Percentiles rank a stretch among this genome's conserved stretches.
phyloP scores from a whole-genome alignment of 2,797 vertebrate genomes.

The Bradypus variegatus region DNA sequence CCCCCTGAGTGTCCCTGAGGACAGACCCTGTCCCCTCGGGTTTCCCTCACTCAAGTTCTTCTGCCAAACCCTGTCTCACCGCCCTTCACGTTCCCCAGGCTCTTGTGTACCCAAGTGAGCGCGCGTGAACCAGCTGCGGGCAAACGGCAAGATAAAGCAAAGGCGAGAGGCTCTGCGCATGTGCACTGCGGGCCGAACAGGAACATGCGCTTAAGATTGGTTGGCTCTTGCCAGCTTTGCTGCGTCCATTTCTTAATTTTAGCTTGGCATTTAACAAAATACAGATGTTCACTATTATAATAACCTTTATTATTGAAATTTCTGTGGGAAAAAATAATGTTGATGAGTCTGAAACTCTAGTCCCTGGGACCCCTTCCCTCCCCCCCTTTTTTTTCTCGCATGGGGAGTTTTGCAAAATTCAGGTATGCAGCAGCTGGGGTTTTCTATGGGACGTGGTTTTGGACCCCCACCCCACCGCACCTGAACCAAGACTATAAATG shows the following conservation, averaged over 20 bases:
- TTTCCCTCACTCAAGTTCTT: too few relatives aligned
- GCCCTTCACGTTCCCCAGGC: background rate
- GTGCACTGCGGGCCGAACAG: fast-evolving
- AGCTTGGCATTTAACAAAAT: background rate
- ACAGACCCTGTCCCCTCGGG: too few relatives aligned
- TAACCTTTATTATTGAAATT: background rate
- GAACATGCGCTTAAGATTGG: background rate
- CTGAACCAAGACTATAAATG: background rate
- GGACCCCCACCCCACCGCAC: background rate
- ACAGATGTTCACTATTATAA: slow-evolving; percentile 1
- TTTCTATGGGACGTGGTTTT: too few relatives aligned
- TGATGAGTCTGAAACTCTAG: background rate
- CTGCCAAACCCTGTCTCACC: too few relatives aligned
- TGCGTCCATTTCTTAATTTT: slow-evolving; percentile 23
- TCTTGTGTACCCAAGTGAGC: background rate
- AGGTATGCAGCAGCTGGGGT: background rate
- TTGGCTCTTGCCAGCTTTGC: background rate
- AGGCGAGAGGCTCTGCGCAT: background rate
- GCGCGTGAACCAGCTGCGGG: fast-evolving
- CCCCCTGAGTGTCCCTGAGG: background rate
- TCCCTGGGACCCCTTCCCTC: background rate
- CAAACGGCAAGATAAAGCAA: background rate
- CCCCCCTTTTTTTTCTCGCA: background rate
- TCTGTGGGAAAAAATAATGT: background rate
- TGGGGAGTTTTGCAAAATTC: background rate